phyloP scores from a whole-genome alignment of 2,113 vertebrate genomes.

The Rhombomys opimus region DNA sequence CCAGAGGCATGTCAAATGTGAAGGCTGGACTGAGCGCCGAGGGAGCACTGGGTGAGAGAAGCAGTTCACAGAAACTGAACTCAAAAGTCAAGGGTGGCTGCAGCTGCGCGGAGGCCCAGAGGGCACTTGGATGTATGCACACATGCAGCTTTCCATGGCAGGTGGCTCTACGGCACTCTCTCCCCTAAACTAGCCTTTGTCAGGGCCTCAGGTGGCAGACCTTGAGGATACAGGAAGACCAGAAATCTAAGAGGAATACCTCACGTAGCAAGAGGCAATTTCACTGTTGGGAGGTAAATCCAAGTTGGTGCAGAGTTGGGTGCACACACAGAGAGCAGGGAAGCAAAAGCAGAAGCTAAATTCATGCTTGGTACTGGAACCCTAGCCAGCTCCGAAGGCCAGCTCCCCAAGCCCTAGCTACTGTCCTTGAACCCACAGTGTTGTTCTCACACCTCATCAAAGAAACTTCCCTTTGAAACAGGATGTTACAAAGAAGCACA shows the following conservation, averaged over 20 bases:
- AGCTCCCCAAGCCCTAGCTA: too few species aligned
- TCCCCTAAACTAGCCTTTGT: not conserved
- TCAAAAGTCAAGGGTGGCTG: not conserved
- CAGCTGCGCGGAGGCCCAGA: not conserved
- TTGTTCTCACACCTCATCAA: not conserved
- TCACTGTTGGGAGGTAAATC: not conserved
- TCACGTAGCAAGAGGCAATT: not conserved
- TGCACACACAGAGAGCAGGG: not conserved
- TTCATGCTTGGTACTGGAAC: not conserved
- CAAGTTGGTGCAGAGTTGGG: not conserved
- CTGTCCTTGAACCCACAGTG: too few species aligned
- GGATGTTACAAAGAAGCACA: not conserved
- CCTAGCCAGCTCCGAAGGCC: too few species aligned
- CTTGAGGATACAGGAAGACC: not conserved
- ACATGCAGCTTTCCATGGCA: not conserved
- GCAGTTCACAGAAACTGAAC: not conserved
- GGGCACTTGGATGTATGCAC: accelerated
- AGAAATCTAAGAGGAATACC: not conserved
- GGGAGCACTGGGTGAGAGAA: not conserved
- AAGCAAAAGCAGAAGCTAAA: not conserved
- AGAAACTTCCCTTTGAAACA: not conserved
- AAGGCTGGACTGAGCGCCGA: not conserved
- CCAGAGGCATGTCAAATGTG: not conserved
- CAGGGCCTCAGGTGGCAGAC: not conserved
- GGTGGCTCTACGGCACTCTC: not conserved